Base-by-base conservation (phyloP, 2,888 invertebrate genomes). In the Fissipunctia ypsillon region DNA sequence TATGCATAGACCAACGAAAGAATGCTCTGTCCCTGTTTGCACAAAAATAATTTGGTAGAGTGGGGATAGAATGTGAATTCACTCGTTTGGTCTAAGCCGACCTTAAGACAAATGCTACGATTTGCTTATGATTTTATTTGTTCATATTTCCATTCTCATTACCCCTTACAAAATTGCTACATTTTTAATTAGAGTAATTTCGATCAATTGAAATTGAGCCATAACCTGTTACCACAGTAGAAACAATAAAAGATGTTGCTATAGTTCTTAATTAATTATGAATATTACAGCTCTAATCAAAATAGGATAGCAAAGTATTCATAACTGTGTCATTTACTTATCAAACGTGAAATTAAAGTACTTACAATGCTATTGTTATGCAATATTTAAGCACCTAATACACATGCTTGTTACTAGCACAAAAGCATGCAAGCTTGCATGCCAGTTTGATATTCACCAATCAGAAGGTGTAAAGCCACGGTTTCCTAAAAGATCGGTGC, bases 301-400 rank as follows among this genome's bases (percentile, higher is more conserved):
- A 86, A 85, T 80, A 84, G 76, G 74, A 78, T 45, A 71, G 76
- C 76, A 78, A 82, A 78, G 35, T 76, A 73, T 69, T 65, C n/a
- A 76, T 52, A 78, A 60, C 35, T 38, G 69, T 73, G 78, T 67
- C 38, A 28, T 43, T 68, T 45, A 57, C 22, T 41, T 78, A 71
- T 25, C 22, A 61, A 56, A 73, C 3, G 56, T 76, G 61, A 75
- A 77, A 84, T 52, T 57, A 73, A 50, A 60, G n/a, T 73, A 63
- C 28, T 68, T 59, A 54, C 25, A 38, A 70, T 54, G 57, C 38
- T 65, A 56, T 81, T 73, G 41, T 63, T 63, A 74, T 9, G 50
- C 16, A 25, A 52, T 60, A 54, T 54, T 12, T n/a, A 54, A 54
- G 54, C 54, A 64, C 10, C 2, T n/a, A 35, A 22, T n/a, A 54